Percentiles rank a stretch among this genome's conserved stretches.
These are phyloP conservation scores for Eurois occulta DNA, from an alignment of 2,888 invertebrate genomes.

Conservation along the genomic window DNA sequence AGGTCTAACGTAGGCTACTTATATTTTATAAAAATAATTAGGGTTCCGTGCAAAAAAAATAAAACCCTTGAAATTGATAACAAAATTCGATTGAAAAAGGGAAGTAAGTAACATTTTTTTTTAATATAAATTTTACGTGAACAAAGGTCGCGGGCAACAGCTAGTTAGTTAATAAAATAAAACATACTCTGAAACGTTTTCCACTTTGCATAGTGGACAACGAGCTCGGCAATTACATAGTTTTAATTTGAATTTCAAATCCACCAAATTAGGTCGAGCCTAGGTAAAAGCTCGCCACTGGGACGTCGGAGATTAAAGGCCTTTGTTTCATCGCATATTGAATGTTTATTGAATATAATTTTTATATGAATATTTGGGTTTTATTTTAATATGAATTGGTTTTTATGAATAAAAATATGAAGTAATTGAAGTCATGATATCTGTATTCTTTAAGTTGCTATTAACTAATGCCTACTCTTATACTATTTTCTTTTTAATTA, in stretches of 20 bases:
- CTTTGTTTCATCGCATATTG: constrained; percentile 57
- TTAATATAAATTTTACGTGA: too few relatives aligned
- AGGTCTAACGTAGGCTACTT: too few relatives aligned
- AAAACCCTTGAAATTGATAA: too few relatives aligned
- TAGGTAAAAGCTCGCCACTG: constrained; percentile 58
- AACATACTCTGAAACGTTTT: constrained; percentile 12
- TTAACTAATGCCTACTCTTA: not conserved
- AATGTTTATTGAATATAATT: constrained; percentile 39
- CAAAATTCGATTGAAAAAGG: too few relatives aligned
- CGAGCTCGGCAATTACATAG: constrained; percentile 57
- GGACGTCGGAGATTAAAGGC: constrained; percentile 58
- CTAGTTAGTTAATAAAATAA: not conserved
- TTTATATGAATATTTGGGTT: constrained; percentile 7
- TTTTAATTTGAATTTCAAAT: constrained; percentile 70
- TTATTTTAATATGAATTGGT: constrained; percentile 6
- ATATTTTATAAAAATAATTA: too few relatives aligned
- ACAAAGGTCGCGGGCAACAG: too few relatives aligned
- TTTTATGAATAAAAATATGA: not conserved
- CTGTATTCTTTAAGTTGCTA: not conserved
- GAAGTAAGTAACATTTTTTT: too few relatives aligned
- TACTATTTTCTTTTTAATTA: not conserved
- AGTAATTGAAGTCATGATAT: not conserved
- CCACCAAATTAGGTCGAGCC: constrained; percentile 64
- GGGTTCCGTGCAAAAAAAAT: too few relatives aligned
- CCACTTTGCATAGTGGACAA: constrained; percentile 31